Evolutionary conservation across 2,888 invertebrate genomes (phyloP), one percentile per base, ranked within the genome.

Genomic region (Mimas tiliae): DNA sequence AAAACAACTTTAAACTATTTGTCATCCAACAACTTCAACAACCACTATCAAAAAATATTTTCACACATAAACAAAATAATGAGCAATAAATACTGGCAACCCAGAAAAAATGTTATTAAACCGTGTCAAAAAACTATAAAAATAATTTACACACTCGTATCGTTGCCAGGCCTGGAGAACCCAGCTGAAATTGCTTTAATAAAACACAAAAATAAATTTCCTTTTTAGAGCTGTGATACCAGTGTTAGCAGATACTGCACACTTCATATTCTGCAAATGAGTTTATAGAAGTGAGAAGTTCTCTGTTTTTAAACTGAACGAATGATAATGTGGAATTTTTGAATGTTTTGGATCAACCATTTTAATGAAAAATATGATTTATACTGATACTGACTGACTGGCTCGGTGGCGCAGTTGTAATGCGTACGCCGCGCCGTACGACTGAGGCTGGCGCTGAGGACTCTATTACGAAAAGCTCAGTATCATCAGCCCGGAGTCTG

Each of bases 121-220:
- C 58, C 58, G 58, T 42, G 58, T 58, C 58, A 58, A 58, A 19
- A 64, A 52, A 52, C 53, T 45, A 42, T 38, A 50, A 52, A 55
- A 55, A 55, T 21, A 63, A 45, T 48, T 34, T 53, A 50, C 27
- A 19, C 27, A 64, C 63, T 68, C 66, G 69, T 71, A 67, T 68
- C 65, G 75, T 74, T 67, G 78, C 53, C 76, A 81, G 70, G 83
- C 85, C 81, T 83, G 75, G 45, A 63, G 67, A 65, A 72, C 72
- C 68, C 70, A 69, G 67, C 75, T 78, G 75, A 82, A 85, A 86
- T 84, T 83, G 81, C 84, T 84, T 86, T 85, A 86, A 86, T 89
- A 88, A 86, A 89, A 86, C 82, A 81, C 77, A 78, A 83, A 84
- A 84, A 85, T 87, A 86, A 84, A 86, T 85, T 84, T 80, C 75